phyloP scores from a whole-genome alignment of 2,113 vertebrate genomes.

The Rallus limicola region DNA sequence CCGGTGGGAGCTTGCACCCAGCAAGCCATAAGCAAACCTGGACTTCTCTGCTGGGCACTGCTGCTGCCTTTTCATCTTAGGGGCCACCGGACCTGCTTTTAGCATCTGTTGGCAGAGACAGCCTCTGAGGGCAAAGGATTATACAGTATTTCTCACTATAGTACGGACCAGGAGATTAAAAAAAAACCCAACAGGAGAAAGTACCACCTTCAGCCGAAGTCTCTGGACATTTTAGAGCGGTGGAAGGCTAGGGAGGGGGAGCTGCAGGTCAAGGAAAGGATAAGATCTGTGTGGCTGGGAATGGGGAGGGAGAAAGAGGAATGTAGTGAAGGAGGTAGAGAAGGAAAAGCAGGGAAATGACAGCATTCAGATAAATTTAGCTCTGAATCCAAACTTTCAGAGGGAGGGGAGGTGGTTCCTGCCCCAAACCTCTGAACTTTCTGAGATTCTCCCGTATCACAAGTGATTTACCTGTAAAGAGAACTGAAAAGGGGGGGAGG shows the following conservation, averaged over 20 bases:
- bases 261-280: conserved; percentile 67
- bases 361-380: conserved; percentile 69
- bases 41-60: not conserved
- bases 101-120: not conserved
- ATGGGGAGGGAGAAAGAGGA: conserved; percentile 46
- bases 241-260: conserved; percentile 47
- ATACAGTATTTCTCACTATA: not conserved
- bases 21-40: not conserved
- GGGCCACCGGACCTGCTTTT: not conserved
- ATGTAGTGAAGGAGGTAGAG: conserved; percentile 55
- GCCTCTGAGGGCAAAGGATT: not conserved
- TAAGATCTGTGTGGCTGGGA: conserved; percentile 61
- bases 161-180: not conserved
- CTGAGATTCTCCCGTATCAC: not conserved
- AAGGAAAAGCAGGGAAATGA: conserved; percentile 55
- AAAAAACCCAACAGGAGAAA: not conserved
- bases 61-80: not conserved
- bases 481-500: not conserved
- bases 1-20: not conserved
- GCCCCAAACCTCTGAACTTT: conserved; percentile 52
- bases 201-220: not conserved
- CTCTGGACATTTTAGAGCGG: not conserved
- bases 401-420: conserved; percentile 45
- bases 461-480: conserved; percentile 49
- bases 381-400: conserved; percentile 40